Conservation (phyloP, 2,797 vertebrate genomes). For the Xyrichtys novacula region DNA sequence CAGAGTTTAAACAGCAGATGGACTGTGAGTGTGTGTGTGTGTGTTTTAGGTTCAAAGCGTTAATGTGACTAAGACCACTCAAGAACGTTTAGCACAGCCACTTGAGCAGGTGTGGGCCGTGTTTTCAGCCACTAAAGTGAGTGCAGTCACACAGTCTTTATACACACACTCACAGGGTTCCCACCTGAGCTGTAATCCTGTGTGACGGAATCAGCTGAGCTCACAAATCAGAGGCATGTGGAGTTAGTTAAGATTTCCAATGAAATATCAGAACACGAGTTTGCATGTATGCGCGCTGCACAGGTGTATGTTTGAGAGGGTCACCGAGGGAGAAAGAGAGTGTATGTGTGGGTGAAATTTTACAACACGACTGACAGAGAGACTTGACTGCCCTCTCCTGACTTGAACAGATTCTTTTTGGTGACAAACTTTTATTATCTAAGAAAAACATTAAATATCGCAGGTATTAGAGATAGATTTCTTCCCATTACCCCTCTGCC, state of each 20-base stretch:
- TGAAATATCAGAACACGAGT: conserved; percentile 48
- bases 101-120: conserved; percentile 69
- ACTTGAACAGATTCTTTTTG: conserved; percentile 53
- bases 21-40: conserved; percentile 39
- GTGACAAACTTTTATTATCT: conserved; percentile 59
- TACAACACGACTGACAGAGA: conserved; percentile 46
- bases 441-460: conserved; percentile 57
- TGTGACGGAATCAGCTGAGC: conserved; percentile 62
- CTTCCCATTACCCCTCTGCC: conserved; percentile 38
- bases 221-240: conserved; percentile 78
- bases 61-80: conserved; percentile 74
- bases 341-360: conserved; percentile 1
- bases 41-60: conserved; percentile 69
- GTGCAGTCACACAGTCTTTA: conserved; percentile 56
- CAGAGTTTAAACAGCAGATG: conserved; percentile 74
- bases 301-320: conserved; percentile 32
- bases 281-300: conserved; percentile 23
- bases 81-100: conserved; percentile 59
- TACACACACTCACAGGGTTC: conserved; percentile 34
- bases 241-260: conserved; percentile 61
- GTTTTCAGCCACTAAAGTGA: conserved; percentile 69
- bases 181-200: conserved; percentile 74
- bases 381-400: conserved; percentile 72
- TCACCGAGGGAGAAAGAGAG: background rate
- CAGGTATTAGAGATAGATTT: conserved; percentile 50